A percentile compares a stretch with the other conserved stretches of the same genome.
phyloP scores from a whole-genome alignment of 2,888 invertebrate species.

The Lucinisca nassula region DNA sequence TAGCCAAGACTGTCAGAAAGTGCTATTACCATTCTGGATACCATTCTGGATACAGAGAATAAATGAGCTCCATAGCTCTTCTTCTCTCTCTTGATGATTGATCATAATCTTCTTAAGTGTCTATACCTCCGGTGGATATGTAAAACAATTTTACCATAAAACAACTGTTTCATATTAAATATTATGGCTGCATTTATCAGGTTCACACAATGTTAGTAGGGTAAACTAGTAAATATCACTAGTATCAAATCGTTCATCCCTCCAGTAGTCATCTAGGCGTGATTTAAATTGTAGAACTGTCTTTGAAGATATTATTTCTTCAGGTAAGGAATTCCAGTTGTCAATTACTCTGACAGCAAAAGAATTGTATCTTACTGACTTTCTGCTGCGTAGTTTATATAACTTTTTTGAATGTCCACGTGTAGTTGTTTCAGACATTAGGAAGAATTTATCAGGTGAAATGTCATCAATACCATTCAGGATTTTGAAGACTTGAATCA shows the following conservation, averaged over 20 bases:
- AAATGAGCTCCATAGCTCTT: too few species aligned
- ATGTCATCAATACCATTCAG: conserved; percentile 1
- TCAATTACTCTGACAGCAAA: background rate
- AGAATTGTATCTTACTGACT: background rate
- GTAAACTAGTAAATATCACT: background rate
- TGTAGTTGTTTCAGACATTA: background rate
- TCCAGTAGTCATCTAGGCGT: background rate
- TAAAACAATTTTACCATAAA: too few species aligned
- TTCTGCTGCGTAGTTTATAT: background rate
- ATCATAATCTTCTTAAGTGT: too few species aligned
- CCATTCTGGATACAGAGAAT: too few species aligned
- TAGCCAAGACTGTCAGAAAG: too few species aligned
- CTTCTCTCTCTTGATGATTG: too few species aligned
- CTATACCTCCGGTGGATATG: too few species aligned
- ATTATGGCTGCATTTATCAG: too few species aligned
- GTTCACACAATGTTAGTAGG: too few species aligned
- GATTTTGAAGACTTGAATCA: conserved; percentile 31
- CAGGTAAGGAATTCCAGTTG: background rate
- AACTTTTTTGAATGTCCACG: background rate
- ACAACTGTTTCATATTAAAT: too few species aligned
- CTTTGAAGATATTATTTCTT: background rate
- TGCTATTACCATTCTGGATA: too few species aligned
- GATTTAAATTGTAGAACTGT: background rate
- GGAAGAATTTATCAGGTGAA: background rate
- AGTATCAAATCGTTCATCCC: background rate